phyloP scores from a whole-genome alignment of 2,888 invertebrate species.

The Gymnoscelis rufifasciata region DNA sequence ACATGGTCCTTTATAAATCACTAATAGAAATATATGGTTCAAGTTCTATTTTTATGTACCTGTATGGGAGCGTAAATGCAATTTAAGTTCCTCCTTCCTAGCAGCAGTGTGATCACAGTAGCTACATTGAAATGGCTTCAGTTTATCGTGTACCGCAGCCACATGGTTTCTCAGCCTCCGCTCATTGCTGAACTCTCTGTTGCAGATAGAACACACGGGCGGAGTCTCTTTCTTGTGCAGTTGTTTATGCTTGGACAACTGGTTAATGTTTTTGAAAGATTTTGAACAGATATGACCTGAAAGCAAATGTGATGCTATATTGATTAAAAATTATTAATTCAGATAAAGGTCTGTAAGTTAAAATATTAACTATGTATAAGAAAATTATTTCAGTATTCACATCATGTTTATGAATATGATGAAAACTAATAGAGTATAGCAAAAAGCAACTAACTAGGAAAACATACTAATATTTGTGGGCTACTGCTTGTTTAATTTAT shows the following conservation, averaged over 20 bases:
- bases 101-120: constrained; percentile 84
- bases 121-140: constrained; percentile 82
- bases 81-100: constrained; percentile 81
- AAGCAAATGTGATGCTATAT: not conserved
- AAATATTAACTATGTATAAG: no score
- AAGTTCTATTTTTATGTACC: no score
- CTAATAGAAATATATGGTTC: no score
- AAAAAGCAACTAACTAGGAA: no score
- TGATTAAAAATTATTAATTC: no score
- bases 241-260: constrained; percentile 86
- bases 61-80: constrained; percentile 85
- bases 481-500: no score
- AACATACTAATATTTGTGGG: no score
- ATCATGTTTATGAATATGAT: no score
- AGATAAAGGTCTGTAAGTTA: not conserved
- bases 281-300: constrained; percentile 83
- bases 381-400: no score
- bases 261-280: constrained; percentile 88
- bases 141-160: constrained; percentile 82
- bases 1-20: no score
- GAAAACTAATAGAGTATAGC: no score
- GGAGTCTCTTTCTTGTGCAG: constrained; percentile 72
- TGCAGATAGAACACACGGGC: constrained; percentile 79
- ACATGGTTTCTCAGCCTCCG: constrained; percentile 76
- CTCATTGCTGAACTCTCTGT: constrained; percentile 75